A percentile compares a stretch with the other conserved stretches of the same genome.
Evolutionary conservation across 2,797 vertebrate genomes (phyloP).

Genomic region (Pampus argenteus): DNA sequence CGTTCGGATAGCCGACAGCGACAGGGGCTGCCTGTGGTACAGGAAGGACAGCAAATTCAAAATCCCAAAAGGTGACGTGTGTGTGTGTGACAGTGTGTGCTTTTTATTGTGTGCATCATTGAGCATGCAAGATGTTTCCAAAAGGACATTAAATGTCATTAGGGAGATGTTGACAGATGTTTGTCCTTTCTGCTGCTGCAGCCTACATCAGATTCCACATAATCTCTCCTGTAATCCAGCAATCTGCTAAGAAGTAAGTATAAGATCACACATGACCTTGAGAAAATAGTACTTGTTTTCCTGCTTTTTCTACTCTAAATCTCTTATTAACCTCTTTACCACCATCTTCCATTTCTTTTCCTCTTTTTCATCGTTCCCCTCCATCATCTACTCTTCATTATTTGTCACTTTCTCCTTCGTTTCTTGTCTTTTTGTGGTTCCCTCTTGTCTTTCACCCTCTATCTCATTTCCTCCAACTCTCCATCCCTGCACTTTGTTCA

Average conservation of each 20-base stretch:
- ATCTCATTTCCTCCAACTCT: neutral
- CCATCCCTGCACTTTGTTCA: neutral
- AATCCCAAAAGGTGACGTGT: conserved; percentile 92
- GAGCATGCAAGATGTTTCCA: conserved; percentile 30
- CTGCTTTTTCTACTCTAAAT: conserved; percentile 13
- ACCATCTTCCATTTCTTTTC: neutral
- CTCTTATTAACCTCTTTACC: neutral
- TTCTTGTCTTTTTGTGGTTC: neutral
- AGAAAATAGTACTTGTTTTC: conserved; percentile 42
- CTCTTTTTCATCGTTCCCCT: conserved; percentile 5
- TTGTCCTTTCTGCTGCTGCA: conserved; percentile 69
- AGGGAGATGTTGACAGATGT: conserved; percentile 38
- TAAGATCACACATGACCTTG: conserved; percentile 28
- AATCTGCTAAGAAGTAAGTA: conserved; percentile 95
- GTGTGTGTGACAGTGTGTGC: neutral
- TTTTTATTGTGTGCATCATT: conserved; percentile 15
- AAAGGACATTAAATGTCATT: conserved; percentile 21
- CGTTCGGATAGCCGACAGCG: conserved; percentile 84
- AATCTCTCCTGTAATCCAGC: conserved; percentile 95
- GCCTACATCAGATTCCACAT: conserved; percentile 95
- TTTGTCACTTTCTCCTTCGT: neutral
- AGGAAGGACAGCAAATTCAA: conserved; percentile 98
- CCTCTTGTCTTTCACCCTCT: neutral
- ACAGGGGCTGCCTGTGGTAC: conserved; percentile 95
- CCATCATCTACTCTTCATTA: neutral